Evolutionary conservation across 2,113 vertebrate species (phyloP), one percentile per base, ranked within the genome.

Genomic region (Rhinoderma darwinii): DNA sequence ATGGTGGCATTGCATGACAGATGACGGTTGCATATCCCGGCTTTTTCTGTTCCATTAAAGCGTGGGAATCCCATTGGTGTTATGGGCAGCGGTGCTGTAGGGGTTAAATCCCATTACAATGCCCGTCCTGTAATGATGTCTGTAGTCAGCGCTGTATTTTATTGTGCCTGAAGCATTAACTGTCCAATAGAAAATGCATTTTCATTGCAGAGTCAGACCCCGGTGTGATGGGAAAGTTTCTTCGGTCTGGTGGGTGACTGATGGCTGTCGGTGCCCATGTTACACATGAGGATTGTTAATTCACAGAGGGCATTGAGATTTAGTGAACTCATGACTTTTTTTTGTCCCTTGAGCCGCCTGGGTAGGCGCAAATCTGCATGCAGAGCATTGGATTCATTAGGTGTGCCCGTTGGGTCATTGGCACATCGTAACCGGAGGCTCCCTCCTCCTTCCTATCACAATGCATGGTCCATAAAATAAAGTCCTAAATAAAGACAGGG

Each of bases 191-290:
- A 54, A 27, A 75, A 30, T 59, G 47, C 25, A 30, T 84, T 63
- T 32, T 61, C 51, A 84, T 44, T 72, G 76, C 78, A 68, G 32
- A 70, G 43, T 86, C 84, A 68, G 41, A 17, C 41, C 74, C n/a
- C 32, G 15, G 68, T 18, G 25, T 15, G 27, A 74, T 25, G 27
- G 61, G 43, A 56, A 86, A 86, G 84, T 82, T 87, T 73, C 39
- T 47, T 82, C 50, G 77, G 77, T 87, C 85, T 87, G 85, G 77
- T 61, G 85, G 85, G 47, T 72, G 76, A 73, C 22, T 30, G 76
- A 86, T 86, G 9, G 84, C 84, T 80, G 43, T 30, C 56, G 12
- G 30, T 66, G 27, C 14, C 59, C 32, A 11, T 59, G 10, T 86
- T 35, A 79, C 32, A 18, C 84, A 66, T 68, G n/a, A 44, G 63